These are phyloP conservation scores for Tauraco hartlaubi DNA, from an alignment of 2,797 vertebrate genomes.

Conservation along the genomic window DNA sequence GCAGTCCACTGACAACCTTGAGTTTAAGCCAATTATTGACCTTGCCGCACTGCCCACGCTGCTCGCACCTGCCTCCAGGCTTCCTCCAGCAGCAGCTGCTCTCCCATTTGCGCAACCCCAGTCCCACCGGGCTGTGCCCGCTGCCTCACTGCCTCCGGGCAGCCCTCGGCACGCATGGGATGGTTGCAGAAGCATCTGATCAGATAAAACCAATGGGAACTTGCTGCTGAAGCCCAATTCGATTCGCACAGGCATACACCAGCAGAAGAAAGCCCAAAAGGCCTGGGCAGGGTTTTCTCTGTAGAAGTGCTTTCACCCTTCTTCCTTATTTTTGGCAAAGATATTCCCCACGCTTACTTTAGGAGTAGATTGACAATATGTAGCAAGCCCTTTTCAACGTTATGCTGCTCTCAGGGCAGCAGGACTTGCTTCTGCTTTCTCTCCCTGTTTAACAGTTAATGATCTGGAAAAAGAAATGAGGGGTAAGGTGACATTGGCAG, in stretches of 20 bases:
- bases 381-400: background rate
- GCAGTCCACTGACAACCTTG: background rate
- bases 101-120: rapidly evolving
- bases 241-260: background rate
- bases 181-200: rapidly evolving
- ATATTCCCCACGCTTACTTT: rapidly evolving
- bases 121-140: rapidly evolving
- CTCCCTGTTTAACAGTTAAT: conserved; percentile 68
- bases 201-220: background rate
- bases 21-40: background rate
- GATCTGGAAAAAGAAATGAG: conserved; percentile 50
- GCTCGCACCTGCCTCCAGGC: rapidly evolving
- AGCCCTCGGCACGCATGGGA: rapidly evolving
- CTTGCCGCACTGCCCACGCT: rapidly evolving
- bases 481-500: conserved; percentile 60
- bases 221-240: background rate
- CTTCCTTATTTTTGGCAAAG: conserved; percentile 1
- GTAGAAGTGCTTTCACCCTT: background rate
- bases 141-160: rapidly evolving
- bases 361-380: background rate
- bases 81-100: background rate
- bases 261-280: background rate
- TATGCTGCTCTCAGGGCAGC: background rate
- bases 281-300: background rate
- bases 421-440: background rate